Percentiles rank a stretch among this genome's conserved stretches.
Conservation (phyloP, 2,888 invertebrate species). For the Digitonthophagus gazella region DNA sequence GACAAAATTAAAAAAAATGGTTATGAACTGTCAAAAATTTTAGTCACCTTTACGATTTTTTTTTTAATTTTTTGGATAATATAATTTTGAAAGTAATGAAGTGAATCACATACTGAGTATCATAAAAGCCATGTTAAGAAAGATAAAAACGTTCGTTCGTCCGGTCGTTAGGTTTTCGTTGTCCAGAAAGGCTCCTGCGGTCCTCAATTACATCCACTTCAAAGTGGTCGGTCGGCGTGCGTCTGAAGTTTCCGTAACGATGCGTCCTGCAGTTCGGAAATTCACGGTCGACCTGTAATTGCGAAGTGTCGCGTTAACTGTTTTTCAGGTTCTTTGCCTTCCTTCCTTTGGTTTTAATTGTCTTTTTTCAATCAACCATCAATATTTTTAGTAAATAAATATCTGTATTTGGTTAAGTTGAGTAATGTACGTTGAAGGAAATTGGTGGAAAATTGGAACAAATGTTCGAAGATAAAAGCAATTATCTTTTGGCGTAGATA, state of each 20-base stretch:
- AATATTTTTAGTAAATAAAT: neutral
- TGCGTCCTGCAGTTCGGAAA: constrained; percentile 25
- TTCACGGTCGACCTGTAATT: constrained; percentile 22
- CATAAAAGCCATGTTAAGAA: too few species aligned
- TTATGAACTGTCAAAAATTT: too few species aligned
- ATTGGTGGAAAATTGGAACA: neutral
- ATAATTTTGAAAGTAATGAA: too few species aligned
- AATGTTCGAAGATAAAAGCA: neutral
- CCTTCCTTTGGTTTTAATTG: neutral
- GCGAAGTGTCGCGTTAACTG: constrained; percentile 19
- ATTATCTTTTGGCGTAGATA: neutral
- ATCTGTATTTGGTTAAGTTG: too few species aligned
- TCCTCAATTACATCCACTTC: neutral
- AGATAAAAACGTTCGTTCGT: neutral
- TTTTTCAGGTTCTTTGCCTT: neutral
- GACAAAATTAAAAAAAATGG: too few species aligned
- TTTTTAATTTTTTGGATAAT: too few species aligned
- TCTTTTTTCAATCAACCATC: neutral
- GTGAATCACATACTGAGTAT: too few species aligned
- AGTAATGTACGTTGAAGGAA: neutral
- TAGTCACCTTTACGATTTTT: too few species aligned
- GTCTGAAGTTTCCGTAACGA: constrained; percentile 14
- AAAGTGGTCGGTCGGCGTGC: neutral
- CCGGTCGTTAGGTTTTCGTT: neutral
- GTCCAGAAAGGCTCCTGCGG: neutral